Percentiles rank a stretch among this genome's conserved stretches.
These are phyloP conservation scores for Hydroisotoma schaefferi DNA, from an alignment of 2,888 invertebrate species.

Conservation along the genomic window DNA sequence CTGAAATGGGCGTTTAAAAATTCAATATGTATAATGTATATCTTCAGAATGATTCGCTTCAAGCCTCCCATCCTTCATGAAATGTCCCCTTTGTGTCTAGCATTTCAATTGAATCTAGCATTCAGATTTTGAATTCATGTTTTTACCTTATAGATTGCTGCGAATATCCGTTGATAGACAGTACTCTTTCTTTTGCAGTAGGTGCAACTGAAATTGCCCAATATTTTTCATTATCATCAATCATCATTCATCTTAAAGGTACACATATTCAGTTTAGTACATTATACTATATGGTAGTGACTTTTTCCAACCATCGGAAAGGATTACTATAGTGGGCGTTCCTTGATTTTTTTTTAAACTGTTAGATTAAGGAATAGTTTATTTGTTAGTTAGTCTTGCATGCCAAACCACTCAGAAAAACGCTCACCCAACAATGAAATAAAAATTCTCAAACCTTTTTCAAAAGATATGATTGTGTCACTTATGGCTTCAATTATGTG, in stretches of 20 bases:
- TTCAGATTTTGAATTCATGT: neutral
- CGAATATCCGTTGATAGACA: constrained; percentile 90
- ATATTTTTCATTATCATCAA: too few species aligned
- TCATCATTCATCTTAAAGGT: too few species aligned
- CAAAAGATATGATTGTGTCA: constrained; percentile 97
- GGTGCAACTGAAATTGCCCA: constrained; percentile 89
- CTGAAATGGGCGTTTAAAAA: constrained; percentile 55
- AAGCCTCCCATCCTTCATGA: neutral
- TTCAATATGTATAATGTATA: neutral
- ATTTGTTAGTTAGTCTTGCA: too few species aligned
- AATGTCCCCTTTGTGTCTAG: neutral
- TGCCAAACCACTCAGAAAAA: too few species aligned
- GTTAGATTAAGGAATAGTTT: too few species aligned
- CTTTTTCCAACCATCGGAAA: neutral
- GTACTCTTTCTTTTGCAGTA: constrained; percentile 89
- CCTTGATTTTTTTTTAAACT: too few species aligned
- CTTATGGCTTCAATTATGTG: constrained; percentile 98
- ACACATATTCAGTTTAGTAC: neutral
- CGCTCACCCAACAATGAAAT: too few species aligned
- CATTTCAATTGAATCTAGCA: neutral
- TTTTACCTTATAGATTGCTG: constrained; percentile 89
- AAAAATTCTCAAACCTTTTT: constrained; percentile 74
- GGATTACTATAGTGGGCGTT: too few species aligned
- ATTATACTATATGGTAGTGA: neutral
- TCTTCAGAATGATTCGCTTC: too few species aligned